Evolutionary conservation across 2,888 invertebrate species (phyloP).

Genomic region (Pyrocoelia pectoralis): DNA sequence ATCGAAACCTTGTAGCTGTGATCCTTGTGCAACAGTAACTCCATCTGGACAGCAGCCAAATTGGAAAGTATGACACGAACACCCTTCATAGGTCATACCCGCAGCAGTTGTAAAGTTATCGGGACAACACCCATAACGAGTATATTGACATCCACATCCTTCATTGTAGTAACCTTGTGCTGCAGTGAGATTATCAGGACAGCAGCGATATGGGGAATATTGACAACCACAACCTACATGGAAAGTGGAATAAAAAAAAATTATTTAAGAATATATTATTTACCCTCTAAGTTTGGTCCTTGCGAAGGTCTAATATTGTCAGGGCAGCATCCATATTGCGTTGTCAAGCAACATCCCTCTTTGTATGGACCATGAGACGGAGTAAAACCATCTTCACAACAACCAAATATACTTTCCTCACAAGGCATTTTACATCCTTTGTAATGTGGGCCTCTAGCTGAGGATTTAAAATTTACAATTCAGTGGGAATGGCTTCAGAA

Average conservation of each 20-base stretch:
- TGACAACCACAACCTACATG: conserved; percentile 83
- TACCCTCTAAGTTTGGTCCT: conserved; percentile 77
- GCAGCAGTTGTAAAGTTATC: conserved; percentile 78
- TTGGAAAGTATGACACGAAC: conserved; percentile 84
- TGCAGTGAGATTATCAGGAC: conserved; percentile 81
- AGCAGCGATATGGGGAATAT: conserved; percentile 81
- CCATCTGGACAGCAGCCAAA: conserved; percentile 94
- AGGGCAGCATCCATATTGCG: conserved; percentile 86
- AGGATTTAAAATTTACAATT: too few species aligned
- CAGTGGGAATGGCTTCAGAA: too few species aligned
- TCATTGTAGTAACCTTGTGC: conserved; percentile 81
- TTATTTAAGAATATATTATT: not conserved
- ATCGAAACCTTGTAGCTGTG: conserved; percentile 71
- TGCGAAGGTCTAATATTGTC: conserved; percentile 84
- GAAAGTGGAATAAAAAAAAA: too few species aligned
- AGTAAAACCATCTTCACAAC: conserved; percentile 85
- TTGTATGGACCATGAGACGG: conserved; percentile 84
- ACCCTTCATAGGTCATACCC: conserved; percentile 83
- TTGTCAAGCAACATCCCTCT: conserved; percentile 83
- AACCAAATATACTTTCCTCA: conserved; percentile 76
- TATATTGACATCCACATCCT: conserved; percentile 83
- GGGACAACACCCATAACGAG: conserved; percentile 83
- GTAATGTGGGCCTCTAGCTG: conserved; percentile 72
- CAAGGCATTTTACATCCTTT: conserved; percentile 81
- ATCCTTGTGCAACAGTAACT: conserved; percentile 76